A percentile compares a stretch with the other conserved stretches of the same genome.
Evolutionary conservation across 2,888 invertebrate species (phyloP).

Genomic region (Tinea semifulvella): DNA sequence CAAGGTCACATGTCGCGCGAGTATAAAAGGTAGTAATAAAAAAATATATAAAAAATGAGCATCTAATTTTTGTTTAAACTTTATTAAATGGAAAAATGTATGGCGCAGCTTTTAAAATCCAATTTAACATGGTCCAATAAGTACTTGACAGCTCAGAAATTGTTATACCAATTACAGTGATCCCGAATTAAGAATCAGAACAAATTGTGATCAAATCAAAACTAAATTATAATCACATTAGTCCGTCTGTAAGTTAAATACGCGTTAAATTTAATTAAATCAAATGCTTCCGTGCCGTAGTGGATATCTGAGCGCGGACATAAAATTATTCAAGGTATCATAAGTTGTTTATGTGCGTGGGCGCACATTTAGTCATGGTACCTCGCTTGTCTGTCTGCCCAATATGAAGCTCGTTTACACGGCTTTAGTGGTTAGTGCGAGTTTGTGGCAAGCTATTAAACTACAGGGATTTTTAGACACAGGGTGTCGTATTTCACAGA

Average conservation of each 20-base stretch:
- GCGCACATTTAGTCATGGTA: slow-evolving; percentile 51
- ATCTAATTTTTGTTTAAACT: too few species aligned
- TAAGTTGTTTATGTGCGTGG: slow-evolving; percentile 50
- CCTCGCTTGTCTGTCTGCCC: slow-evolving; percentile 4
- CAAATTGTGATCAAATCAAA: slow-evolving; percentile 27
- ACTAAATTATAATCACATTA: slow-evolving; percentile 49
- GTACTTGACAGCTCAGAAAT: slow-evolving; percentile 7
- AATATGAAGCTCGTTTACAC: slow-evolving; percentile 1
- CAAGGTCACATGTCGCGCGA: too few species aligned
- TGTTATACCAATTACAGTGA: background rate
- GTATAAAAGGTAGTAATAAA: too few species aligned
- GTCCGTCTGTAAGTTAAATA: slow-evolving; percentile 38
- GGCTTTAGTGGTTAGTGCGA: background rate
- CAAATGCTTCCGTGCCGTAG: slow-evolving; percentile 41
- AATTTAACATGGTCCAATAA: background rate
- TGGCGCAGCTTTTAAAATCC: background rate
- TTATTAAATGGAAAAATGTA: background rate
- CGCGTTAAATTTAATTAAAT: slow-evolving; percentile 54
- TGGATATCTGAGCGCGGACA: slow-evolving; percentile 24
- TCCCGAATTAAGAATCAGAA: slow-evolving; percentile 6
- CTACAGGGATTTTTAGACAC: too few species aligned
- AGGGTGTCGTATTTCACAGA: too few species aligned
- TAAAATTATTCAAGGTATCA: slow-evolving; percentile 31
- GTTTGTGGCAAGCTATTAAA: too few species aligned
- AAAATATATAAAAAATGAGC: too few species aligned